Evolutionary conservation across 2,888 invertebrate species (phyloP), one percentile per base, ranked within the genome.

Genomic region (Amphipyra berbera): DNA sequence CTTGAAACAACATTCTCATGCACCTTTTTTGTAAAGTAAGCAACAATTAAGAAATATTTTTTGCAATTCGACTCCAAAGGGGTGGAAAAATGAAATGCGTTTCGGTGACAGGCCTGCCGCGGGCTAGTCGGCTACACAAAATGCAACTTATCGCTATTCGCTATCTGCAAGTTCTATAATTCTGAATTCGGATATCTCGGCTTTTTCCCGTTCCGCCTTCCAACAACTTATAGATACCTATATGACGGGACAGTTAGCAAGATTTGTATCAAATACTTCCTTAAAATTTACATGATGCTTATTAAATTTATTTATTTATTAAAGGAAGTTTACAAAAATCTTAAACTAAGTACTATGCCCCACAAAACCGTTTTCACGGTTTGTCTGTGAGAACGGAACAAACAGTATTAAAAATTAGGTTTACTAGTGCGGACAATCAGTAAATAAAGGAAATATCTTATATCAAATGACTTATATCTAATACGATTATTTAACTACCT

Each of bases 11-110:
- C 63, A 74, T 61, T 64, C 46, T 73, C 52, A 54, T 59, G 49
- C 72, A 65, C 78, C 78, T 74, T 62, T 66, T 50, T 61, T 49
- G 60, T 76, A 61, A 66, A 62, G 60, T 76, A 75, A 74, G 72
- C 78, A 72, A 69, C 66, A 74, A 77, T 78, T 78, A 77, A 50
- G 75, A 66, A 75, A 61, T 66, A 70, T 71, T 75, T 77, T 78
- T 75, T 73, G 75, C 59, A 63, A 75, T 62, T 77, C 63, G 27
- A 66, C 50, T 63, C 53, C 58, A 66, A 44, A 61, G 64, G 78
- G 72, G 60, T 61, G 64, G 66, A 70, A 64, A 62, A 59, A 44
- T 59, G 50, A 55, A 74, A 67, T 78, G 67, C 67, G 71, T 65
- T 65, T 68, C 55, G 44, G 65, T 46, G 53, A 66, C 56, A 57